Evolutionary conservation across 2,888 invertebrate genomes (phyloP).

Genomic region (Liodrosophila aerea): DNA sequence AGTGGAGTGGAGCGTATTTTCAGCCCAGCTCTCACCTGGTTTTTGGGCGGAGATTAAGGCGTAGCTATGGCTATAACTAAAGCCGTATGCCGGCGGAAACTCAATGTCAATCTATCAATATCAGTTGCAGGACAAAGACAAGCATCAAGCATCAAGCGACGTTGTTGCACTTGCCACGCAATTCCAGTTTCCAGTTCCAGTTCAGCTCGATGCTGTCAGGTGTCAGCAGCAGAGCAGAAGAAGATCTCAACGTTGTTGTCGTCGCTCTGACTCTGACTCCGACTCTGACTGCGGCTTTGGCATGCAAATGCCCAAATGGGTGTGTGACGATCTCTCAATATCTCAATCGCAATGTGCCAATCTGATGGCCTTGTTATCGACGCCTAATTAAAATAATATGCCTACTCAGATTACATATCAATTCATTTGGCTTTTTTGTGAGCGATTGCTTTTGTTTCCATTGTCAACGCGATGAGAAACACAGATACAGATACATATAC

Average conservation of each 20-base stretch:
- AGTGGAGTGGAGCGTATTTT: no score
- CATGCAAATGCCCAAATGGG: conserved; percentile 62
- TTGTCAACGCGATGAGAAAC: conserved; percentile 16
- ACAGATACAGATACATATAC: not conserved
- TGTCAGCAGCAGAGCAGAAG: conserved; percentile 68
- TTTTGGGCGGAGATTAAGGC: conserved; percentile 17
- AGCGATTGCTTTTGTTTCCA: conserved; percentile 23
- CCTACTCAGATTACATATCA: conserved; percentile 71
- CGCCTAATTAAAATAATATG: conserved; percentile 78
- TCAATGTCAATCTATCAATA: conserved; percentile 71
- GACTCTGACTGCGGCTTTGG: conserved; percentile 19
- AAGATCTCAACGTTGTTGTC: conserved; percentile 51
- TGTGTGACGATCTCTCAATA: conserved; percentile 54
- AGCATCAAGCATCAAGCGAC: conserved; percentile 13
- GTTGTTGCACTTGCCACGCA: conserved; percentile 68
- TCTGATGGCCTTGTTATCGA: conserved; percentile 69
- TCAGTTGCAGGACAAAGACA: conserved; percentile 56
- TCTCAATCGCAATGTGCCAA: conserved; percentile 68
- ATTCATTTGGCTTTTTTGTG: conserved; percentile 36
- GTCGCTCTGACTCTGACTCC: not conserved
- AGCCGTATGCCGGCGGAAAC: conserved; percentile 65
- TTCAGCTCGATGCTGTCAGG: conserved; percentile 60
- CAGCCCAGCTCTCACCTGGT: conserved; percentile 23
- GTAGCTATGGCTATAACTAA: conserved; percentile 4
- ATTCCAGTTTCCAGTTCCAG: conserved; percentile 38